Evolutionary conservation across 2,113 vertebrate genomes (phyloP), one percentile per base, ranked within the genome.

Genomic region (Stictonetta naevosa): DNA sequence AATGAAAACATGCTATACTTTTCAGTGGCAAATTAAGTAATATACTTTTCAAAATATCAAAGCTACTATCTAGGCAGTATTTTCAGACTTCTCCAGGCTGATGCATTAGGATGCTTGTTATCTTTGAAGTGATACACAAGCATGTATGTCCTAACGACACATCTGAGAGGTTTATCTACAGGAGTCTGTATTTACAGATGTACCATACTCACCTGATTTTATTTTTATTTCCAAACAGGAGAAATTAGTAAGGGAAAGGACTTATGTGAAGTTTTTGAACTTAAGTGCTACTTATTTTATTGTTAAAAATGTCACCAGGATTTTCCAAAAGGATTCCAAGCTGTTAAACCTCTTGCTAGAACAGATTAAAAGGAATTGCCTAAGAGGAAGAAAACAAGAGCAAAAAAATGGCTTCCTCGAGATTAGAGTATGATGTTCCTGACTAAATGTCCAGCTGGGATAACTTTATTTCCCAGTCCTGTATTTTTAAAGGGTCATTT

Each of bases 381-480:
- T 58, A 19, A 71, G 73, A 83, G 38, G 46, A 36, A 19, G 46
- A 63, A 88, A 93, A 38, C 3, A 52, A 73, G 55, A 93, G 66
- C 36, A 77, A 88, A 92, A 86, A 42, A 14, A 11, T 34, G 80
- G 8, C 52, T 91, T 95, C 8, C 38, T 90, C 22, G 46, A 74
- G 85, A 93, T 88, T 55, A 84, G 82, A 73, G 38, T 36, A 28
- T 2, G 5, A 36, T 34, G 36, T 46, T 69, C 42, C 28, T 59
- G 66, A 50, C 33, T 46, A 10, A 14, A 21, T 50, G 44, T 69
- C 86, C 80, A 29, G 13, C 55, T 36, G 26, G 34, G 73, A 62
- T 34, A n/a, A 66, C 52, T 96, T 87, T 92, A 22, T 29, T 21
- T 82, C 91, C 66, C 92, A 66, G 60, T 88, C 77, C 52, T n/a